A percentile compares a stretch with the other conserved stretches of the same genome.
These are phyloP conservation scores for Physocephala rufipes DNA, from an alignment of 2,888 invertebrate species.

Conservation along the genomic window DNA sequence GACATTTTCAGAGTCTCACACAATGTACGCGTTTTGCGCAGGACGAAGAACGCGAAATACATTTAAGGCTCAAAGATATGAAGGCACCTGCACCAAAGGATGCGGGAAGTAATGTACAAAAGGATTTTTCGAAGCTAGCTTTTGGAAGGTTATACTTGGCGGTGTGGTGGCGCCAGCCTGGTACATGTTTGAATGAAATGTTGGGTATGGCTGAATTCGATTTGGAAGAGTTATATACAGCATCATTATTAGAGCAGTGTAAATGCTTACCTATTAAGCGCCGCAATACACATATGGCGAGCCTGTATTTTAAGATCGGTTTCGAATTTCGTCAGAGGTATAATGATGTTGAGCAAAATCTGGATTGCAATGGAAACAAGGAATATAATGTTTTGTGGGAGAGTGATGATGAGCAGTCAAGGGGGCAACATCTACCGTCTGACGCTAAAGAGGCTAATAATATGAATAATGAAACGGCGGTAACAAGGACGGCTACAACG, in stretches of 20 bases:
- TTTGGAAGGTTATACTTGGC: slow-evolving; percentile 56
- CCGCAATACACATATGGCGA: slow-evolving; percentile 54
- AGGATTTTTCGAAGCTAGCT: slow-evolving; percentile 17
- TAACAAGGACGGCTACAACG: too few species aligned
- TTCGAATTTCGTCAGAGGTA: slow-evolving; percentile 43
- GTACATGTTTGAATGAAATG: slow-evolving; percentile 60
- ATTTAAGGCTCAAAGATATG: slow-evolving; percentile 39
- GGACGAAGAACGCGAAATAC: slow-evolving; percentile 53
- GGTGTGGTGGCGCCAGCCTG: slow-evolving; percentile 62
- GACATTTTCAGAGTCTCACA: slow-evolving; percentile 60
- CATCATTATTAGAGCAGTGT: slow-evolving; percentile 58
- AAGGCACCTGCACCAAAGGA: slow-evolving; percentile 11
- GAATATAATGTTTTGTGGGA: slow-evolving; percentile 28
- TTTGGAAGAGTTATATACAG: slow-evolving; percentile 54
- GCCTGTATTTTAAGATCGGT: slow-evolving; percentile 57
- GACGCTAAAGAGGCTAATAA: slow-evolving; percentile 30
- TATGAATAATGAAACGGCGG: slow-evolving; percentile 15
- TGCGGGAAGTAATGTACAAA: slow-evolving; percentile 37
- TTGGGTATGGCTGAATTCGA: slow-evolving; percentile 56
- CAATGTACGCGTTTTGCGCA: slow-evolving; percentile 60
- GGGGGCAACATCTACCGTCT: slow-evolving; percentile 3
- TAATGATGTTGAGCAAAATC: not conserved
- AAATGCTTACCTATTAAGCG: slow-evolving; percentile 57
- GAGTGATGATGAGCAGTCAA: slow-evolving; percentile 29
- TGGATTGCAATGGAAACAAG: not conserved